Evolutionary conservation across 1,140 invertebrate species (phyloP).

Genomic region (Orchestia grillus): DNA sequence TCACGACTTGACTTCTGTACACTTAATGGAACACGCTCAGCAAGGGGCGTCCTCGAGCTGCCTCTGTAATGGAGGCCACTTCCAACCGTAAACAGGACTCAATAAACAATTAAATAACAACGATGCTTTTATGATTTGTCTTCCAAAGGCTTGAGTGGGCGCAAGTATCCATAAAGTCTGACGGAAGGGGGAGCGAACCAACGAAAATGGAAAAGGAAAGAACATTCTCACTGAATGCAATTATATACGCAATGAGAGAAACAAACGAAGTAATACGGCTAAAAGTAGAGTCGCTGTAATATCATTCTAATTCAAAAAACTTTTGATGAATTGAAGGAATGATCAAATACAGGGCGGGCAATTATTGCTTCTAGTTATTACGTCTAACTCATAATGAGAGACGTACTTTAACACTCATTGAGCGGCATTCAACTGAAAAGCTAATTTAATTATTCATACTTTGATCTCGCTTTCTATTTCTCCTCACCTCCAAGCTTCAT

Average conservation of each 20-base stretch:
- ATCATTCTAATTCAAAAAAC: background rate
- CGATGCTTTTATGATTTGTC: background rate
- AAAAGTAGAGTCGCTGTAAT: background rate
- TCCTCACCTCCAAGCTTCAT: background rate
- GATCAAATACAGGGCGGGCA: background rate
- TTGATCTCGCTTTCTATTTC: background rate
- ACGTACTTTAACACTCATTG: background rate
- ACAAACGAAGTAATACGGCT: background rate
- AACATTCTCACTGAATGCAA: background rate
- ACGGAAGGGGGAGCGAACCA: background rate
- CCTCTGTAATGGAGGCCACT: background rate
- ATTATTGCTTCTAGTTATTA: background rate
- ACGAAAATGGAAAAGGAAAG: background rate
- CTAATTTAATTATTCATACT: background rate
- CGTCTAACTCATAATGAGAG: background rate
- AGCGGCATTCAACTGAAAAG: background rate
- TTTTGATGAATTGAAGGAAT: background rate
- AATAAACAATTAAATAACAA: slow-evolving; percentile 10
- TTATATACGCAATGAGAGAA: background rate
- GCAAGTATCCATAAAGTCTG: background rate
- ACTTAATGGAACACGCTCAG: background rate
- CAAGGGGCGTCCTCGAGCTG: background rate
- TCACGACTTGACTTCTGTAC: background rate
- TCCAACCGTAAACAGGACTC: background rate
- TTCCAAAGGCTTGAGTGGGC: background rate